Conservation (phyloP, 2,888 invertebrate genomes). For the Rhodophaea formosa region DNA sequence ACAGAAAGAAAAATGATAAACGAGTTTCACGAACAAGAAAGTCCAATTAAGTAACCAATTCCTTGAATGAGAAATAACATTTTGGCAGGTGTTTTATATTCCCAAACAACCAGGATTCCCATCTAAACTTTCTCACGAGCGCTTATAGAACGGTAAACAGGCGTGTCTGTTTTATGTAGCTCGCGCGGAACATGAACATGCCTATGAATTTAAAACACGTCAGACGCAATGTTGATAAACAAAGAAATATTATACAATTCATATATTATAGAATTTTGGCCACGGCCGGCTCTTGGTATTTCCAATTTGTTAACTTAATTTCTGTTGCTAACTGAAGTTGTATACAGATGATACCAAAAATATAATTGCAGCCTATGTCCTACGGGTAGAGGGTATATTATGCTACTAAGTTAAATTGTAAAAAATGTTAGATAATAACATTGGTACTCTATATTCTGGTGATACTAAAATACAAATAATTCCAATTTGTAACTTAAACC, state of each 20-base stretch:
- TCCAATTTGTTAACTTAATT: background rate
- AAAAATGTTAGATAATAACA: no score
- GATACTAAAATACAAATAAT: no score
- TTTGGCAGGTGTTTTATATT: conserved; percentile 52
- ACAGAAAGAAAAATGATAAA: conserved; percentile 13
- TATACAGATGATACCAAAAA: no score
- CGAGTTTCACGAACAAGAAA: conserved; percentile 23
- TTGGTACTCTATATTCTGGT: no score
- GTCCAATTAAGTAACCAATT: conserved; percentile 33
- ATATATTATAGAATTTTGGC: background rate
- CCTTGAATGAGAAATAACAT: conserved; percentile 37
- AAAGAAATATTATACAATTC: conserved; percentile 6
- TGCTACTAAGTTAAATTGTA: no score
- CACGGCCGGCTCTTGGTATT: background rate
- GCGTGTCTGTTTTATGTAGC: conserved; percentile 53
- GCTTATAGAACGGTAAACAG: conserved; percentile 43
- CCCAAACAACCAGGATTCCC: conserved; percentile 53
- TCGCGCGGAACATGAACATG: conserved; percentile 39
- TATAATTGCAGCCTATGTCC: no score
- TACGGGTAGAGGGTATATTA: no score
- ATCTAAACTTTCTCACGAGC: conserved; percentile 64
- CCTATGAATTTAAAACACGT: conserved; percentile 31
- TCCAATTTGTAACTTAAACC: no score
- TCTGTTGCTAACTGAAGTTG: background rate
- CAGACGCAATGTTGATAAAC: conserved; percentile 13